A percentile compares a stretch with the other conserved stretches of the same genome.
Conservation (phyloP, 2,113 vertebrate genomes). For the Melanocharis versteri region DNA sequence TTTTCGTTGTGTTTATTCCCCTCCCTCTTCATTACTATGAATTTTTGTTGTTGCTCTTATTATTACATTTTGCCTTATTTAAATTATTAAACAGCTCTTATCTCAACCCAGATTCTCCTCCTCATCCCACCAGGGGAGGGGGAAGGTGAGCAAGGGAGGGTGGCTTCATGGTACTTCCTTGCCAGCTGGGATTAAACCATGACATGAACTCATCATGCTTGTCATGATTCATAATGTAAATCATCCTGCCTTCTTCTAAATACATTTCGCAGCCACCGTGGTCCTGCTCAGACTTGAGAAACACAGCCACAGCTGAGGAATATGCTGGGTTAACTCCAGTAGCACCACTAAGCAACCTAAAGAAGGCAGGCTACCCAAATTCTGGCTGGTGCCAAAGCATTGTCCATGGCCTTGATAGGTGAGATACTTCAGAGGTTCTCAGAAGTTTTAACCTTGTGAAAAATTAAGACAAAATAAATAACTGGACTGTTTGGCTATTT, state of each 20-base stretch:
- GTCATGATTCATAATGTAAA: slow-evolving; percentile 47
- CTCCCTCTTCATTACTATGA: not conserved
- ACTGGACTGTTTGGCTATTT: not conserved
- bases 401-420: not conserved
- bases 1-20: not conserved
- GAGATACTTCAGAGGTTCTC: not conserved
- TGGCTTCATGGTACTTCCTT: not conserved
- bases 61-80: not conserved
- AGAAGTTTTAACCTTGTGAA: not conserved
- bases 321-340: not conserved
- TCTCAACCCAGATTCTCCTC: not conserved
- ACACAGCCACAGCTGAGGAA: not conserved
- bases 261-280: not conserved
- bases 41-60: not conserved
- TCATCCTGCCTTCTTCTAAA: slow-evolving; percentile 16
- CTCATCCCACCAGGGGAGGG: not conserved
- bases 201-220: slow-evolving; percentile 5
- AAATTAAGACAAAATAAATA: not conserved
- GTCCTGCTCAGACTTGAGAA: not conserved
- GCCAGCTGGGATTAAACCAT: not conserved
- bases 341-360: not conserved
- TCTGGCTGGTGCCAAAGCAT: not conserved
- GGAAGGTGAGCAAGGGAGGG: not conserved
- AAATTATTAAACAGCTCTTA: not conserved
- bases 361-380: not conserved